phyloP scores from a whole-genome alignment of 1,140 invertebrate species.

The Tetramorium alpestre region DNA sequence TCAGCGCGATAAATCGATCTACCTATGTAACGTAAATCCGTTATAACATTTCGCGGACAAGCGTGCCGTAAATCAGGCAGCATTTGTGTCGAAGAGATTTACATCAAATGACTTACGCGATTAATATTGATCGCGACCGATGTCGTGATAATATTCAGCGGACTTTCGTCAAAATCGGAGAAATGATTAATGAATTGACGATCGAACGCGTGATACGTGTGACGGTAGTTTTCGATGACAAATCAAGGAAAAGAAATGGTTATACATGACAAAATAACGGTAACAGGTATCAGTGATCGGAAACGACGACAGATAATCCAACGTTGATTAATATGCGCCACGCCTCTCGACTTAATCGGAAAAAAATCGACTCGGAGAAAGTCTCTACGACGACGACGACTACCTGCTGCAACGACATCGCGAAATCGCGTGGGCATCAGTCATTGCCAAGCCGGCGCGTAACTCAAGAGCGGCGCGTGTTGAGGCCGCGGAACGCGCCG shows the following conservation, averaged over 20 bases:
- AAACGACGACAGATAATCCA: neutral
- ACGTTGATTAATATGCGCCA: neutral
- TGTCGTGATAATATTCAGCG: neutral
- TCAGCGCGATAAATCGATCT: slow-evolving; percentile 60
- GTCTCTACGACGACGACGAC: neutral
- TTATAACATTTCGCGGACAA: slow-evolving; percentile 41
- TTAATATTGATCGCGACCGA: neutral
- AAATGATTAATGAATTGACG: neutral
- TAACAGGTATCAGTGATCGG: neutral
- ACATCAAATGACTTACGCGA: slow-evolving; percentile 3
- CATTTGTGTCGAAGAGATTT: slow-evolving; percentile 28
- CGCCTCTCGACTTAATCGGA: neutral
- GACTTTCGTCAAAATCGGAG: neutral
- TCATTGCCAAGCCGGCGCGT: slow-evolving; percentile 58
- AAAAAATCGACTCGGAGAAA: slow-evolving; percentile 8
- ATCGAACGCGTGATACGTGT: neutral
- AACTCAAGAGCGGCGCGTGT: slow-evolving; percentile 49
- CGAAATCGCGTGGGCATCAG: slow-evolving; percentile 60
- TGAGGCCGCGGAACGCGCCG: slow-evolving; percentile 40
- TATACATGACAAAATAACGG: neutral
- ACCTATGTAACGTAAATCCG: slow-evolving; percentile 24
- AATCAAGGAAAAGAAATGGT: neutral
- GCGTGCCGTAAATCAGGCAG: slow-evolving; percentile 42
- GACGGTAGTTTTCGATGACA: neutral
- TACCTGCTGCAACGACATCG: slow-evolving; percentile 6